Conservation (phyloP, 2,888 invertebrate species). For the Amiota communis region DNA sequence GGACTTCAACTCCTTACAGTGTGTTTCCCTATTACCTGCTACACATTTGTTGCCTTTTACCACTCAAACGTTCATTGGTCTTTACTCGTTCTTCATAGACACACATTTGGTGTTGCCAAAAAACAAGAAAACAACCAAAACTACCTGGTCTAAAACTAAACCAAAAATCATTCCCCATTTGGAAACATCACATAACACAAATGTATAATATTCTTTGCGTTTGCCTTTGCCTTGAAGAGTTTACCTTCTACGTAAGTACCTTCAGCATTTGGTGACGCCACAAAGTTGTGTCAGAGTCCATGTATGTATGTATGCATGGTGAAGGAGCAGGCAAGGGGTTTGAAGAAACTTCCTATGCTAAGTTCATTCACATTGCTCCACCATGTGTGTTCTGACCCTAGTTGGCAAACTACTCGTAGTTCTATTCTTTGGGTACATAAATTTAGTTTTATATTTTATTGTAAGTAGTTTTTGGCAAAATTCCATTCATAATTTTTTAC, state of each 20-base stretch:
- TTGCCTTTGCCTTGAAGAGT: too few species aligned
- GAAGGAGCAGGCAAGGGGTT: too few species aligned
- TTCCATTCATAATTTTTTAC: constrained; percentile 23
- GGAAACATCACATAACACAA: constrained; percentile 3
- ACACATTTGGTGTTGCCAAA: neutral
- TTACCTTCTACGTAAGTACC: too few species aligned
- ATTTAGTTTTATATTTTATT: too few species aligned
- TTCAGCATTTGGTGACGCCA: neutral
- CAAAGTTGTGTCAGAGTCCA: too few species aligned
- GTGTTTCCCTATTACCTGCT: neutral
- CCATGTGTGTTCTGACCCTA: neutral
- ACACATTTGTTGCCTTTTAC: neutral
- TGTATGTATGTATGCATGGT: too few species aligned
- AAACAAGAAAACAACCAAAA: constrained; percentile 3
- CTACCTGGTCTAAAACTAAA: neutral
- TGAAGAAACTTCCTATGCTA: too few species aligned
- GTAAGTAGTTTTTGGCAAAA: constrained; percentile 10
- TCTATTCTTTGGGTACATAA: too few species aligned
- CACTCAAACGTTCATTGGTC: neutral
- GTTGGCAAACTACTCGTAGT: neutral
- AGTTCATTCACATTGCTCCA: constrained; percentile 15
- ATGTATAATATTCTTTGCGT: neutral
- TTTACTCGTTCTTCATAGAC: neutral
- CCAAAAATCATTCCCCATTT: neutral
- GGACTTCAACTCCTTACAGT: too few species aligned